A percentile compares a stretch with the other conserved stretches of the same genome.
Conservation (phyloP, 2,888 invertebrate genomes). For the Stramonita haemastoma region DNA sequence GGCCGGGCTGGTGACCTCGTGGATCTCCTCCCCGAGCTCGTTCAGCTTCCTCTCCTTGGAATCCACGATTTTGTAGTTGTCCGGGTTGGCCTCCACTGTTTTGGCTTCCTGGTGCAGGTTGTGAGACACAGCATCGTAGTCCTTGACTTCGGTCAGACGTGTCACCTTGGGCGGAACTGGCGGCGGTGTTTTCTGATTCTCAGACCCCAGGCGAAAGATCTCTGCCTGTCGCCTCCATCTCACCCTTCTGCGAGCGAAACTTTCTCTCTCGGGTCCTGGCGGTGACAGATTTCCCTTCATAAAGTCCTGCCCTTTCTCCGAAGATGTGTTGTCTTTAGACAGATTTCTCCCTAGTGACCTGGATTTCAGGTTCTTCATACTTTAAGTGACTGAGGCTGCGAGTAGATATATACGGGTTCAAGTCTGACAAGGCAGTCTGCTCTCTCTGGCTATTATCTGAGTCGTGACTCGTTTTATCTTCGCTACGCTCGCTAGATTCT, state of each 20-base stretch:
- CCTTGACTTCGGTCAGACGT: background rate
- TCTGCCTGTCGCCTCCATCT: conserved; percentile 36
- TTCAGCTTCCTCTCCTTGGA: background rate
- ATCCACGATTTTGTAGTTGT: background rate
- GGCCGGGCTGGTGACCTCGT: background rate
- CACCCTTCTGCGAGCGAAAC: background rate
- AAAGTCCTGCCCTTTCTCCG: background rate
- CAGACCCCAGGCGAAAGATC: background rate
- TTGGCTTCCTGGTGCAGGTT: background rate
- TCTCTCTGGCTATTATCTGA: background rate
- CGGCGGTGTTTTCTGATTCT: conserved; percentile 1
- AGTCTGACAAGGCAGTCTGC: background rate
- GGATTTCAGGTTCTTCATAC: conserved; percentile 27
- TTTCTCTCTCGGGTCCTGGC: background rate
- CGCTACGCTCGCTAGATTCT: background rate
- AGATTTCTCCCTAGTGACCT: background rate
- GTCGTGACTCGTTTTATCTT: background rate
- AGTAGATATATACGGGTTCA: background rate
- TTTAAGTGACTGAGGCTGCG: background rate
- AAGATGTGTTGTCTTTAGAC: background rate
- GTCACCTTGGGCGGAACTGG: conserved; percentile 29
- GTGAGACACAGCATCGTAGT: background rate
- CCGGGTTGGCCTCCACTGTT: background rate
- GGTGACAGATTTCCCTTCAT: background rate
- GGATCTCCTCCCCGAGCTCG: background rate